Percentiles rank a stretch among this genome's conserved stretches.
phyloP scores from a whole-genome alignment of 2,888 invertebrate genomes.

The Erebia palarica region DNA sequence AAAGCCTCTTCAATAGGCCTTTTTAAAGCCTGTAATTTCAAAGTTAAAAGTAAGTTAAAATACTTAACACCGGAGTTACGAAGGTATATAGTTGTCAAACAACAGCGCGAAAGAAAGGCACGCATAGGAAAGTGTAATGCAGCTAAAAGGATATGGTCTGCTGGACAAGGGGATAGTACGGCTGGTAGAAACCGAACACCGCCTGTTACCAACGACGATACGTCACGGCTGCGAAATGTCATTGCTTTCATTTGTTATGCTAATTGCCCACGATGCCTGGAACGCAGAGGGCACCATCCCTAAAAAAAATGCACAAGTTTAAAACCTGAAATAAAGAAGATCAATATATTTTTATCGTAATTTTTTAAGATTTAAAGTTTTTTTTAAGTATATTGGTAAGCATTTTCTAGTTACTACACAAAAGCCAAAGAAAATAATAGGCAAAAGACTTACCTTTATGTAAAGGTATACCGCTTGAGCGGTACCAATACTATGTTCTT shows the following conservation, averaged over 20 bases:
- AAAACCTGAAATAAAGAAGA: neutral
- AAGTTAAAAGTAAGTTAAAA: no score
- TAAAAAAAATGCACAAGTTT: neutral
- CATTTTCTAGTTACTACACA: no score
- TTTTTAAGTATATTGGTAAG: no score
- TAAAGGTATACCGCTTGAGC: no score
- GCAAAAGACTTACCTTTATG: no score
- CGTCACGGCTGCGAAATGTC: constrained; percentile 17
- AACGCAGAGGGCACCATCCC: neutral
- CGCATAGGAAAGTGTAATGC: constrained; percentile 7
- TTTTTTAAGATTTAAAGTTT: neutral
- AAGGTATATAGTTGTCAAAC: no score
- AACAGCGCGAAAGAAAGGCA: neutral
- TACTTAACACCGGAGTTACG: no score
- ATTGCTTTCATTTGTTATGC: constrained; percentile 24
- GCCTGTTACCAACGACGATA: constrained; percentile 1
- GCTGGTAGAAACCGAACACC: constrained; percentile 21
- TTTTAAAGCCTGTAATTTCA: no score
- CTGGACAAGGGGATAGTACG: constrained; percentile 17
- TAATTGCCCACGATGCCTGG: constrained; percentile 16
- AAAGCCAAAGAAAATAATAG: no score
- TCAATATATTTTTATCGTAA: neutral
- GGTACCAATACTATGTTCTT: no score
- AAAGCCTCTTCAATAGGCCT: no score
- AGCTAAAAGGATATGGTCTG: constrained; percentile 28